These are phyloP conservation scores for Erythrocercus mccallii DNA, from an alignment of 2,113 vertebrate genomes.

Conservation along the genomic window DNA sequence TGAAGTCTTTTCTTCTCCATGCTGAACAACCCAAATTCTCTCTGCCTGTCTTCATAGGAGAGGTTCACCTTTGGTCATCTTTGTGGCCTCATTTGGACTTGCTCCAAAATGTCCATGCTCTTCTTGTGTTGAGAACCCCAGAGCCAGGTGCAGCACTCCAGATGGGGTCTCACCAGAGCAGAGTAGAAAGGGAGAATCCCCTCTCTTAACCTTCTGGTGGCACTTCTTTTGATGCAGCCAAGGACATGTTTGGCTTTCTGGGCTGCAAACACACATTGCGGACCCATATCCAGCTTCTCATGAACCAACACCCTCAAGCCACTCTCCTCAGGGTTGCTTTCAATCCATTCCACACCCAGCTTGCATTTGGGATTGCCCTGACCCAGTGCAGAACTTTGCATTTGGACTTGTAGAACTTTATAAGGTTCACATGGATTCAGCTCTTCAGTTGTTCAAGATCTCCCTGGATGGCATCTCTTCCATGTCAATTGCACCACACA, in stretches of 20 bases:
- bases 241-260: not conserved
- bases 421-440: not conserved
- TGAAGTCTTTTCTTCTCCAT: not conserved
- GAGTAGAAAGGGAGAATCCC: not conserved
- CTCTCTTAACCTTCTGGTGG: not conserved
- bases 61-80: not conserved
- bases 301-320: not conserved
- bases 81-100: not conserved
- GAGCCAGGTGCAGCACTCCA: not conserved
- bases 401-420: not conserved
- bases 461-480: not conserved
- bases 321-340: not conserved
- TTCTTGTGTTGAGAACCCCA: not conserved
- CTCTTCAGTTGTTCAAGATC: not conserved
- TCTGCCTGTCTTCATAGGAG: not conserved
- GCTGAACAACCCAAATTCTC: not conserved
- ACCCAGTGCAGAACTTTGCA: not conserved
- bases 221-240: not conserved
- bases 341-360: not conserved
- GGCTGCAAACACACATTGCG: fast-evolving
- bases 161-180: not conserved
- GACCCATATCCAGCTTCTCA: not conserved
- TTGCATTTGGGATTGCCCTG: not conserved
- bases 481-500: not conserved
- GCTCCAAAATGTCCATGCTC: not conserved